Percentiles rank a stretch among this genome's conserved stretches.
phyloP scores from a whole-genome alignment of 2,113 vertebrate species.

The Cavia aperea region DNA sequence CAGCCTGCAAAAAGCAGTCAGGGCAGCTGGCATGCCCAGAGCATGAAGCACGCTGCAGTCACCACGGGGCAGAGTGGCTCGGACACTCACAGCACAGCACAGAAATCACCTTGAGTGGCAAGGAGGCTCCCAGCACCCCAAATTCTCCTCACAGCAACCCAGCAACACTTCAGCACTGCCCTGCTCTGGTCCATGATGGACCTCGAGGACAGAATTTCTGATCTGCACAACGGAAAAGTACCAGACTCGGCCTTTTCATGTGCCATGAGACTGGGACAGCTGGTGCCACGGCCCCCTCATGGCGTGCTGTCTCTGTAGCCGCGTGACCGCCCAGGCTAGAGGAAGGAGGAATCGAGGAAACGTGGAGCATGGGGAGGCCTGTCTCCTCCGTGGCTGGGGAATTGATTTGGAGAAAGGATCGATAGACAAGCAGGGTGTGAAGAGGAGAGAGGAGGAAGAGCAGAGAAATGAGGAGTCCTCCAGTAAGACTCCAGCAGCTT shows the following conservation, averaged over 20 bases:
- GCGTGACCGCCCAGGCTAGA: accelerated
- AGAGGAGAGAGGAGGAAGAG: neutral
- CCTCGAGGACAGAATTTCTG: neutral
- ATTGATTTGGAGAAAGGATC: neutral
- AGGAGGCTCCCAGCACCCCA: accelerated
- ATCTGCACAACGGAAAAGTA: accelerated
- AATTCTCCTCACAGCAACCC: accelerated
- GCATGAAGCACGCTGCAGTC: accelerated
- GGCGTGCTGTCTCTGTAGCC: neutral
- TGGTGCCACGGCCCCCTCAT: neutral
- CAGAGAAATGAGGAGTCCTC: accelerated
- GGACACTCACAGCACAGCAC: accelerated
- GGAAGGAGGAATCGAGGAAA: neutral
- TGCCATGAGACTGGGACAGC: accelerated
- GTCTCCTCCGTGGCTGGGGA: neutral
- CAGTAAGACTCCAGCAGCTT: accelerated
- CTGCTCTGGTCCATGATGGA: accelerated
- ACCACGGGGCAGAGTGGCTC: accelerated
- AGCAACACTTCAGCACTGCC: accelerated
- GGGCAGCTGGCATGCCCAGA: accelerated
- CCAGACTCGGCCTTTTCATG: neutral
- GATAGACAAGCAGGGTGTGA: neutral
- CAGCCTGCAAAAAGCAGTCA: neutral
- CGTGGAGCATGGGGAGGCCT: accelerated
- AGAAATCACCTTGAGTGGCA: accelerated